Conservation (phyloP, 2,888 invertebrate species). For the Drosophila koepferae region DNA sequence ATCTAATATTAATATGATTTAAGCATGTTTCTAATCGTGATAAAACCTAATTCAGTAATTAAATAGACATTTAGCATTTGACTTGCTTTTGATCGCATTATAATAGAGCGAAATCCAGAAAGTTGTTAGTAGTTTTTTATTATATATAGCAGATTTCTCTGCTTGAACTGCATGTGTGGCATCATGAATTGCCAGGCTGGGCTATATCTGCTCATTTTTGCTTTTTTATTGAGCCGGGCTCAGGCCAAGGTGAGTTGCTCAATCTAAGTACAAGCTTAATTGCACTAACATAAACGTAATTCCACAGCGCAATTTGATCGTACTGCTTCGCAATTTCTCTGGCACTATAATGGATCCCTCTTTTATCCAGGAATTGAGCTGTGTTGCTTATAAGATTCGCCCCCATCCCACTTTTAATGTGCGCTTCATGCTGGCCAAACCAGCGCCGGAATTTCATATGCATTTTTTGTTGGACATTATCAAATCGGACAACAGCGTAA, state of each 20-base stretch:
- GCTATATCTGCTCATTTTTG: background rate
- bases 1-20: too few species aligned
- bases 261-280: too few species aligned
- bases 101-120: slow-evolving; percentile 2
- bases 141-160: too few species aligned
- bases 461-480: slow-evolving; percentile 33
- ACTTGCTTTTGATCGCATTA: background rate
- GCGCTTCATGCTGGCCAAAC: slow-evolving; percentile 22
- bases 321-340: slow-evolving; percentile 18
- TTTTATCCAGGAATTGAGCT: too few species aligned
- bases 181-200: slow-evolving; percentile 14
- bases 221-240: background rate
- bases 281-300: background rate
- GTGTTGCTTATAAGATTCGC: slow-evolving; percentile 9
- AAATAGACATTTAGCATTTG: too few species aligned
- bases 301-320: background rate
- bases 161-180: background rate
- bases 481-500: slow-evolving; percentile 48
- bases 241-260: slow-evolving; percentile 3
- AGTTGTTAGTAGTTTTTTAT: too few species aligned
- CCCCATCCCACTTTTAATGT: background rate
- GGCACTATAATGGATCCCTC: slow-evolving; percentile 15
- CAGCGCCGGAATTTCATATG: slow-evolving; percentile 23
- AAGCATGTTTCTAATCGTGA: too few species aligned
- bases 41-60: too few species aligned